Evolutionary conservation across 1,140 invertebrate species (phyloP), one percentile per base, ranked within the genome.

Genomic region (Drosophila kikkawai): DNA sequence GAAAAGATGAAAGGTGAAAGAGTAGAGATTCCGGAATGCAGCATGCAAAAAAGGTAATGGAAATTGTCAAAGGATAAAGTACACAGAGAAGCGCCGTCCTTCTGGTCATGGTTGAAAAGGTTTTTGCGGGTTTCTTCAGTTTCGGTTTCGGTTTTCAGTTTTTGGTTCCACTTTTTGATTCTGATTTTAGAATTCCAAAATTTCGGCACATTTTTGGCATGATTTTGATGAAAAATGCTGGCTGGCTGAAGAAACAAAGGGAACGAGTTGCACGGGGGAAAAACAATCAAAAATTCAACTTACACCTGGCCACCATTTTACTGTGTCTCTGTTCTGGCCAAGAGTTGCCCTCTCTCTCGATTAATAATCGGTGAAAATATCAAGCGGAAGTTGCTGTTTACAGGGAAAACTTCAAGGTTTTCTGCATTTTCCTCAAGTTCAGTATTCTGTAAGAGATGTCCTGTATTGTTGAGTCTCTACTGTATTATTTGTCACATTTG

Each of bases 1-100:
- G 19, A 22, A 22, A 47, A 22, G 44, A 12, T 9, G 42, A 44
- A 44, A 45, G 44, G 29, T 1, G 29, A 34, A 55, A 45, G 59
- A 37, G 37, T 48, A 12, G 17, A 63, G 15, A 68, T 45, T 57
- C 50, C 47, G 56, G 67, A 60, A 67, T 75, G 69, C 80, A 60
- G 61, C 68, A 91, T 82, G 69, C 69, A 71, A 78, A 75, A 79
- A 83, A 48, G 50, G 36, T 26, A 56, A 64, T 59, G 53, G 60
- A 71, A 76, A 80, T 78, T 79, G 82, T 85, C 75, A 87, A 87
- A 86, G 82, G 82, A 84, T 77, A 69, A 64, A 57, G 61, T 69
- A 70, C 51, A 77, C 55, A 79, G 66, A 64, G 67, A 63, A 71
- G 76, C 71, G 80, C 66, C 75, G 74, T 51, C 45, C 15, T 19